phyloP scores from a whole-genome alignment of 1,140 invertebrate species.

The Thalassaphorura encarpata region DNA sequence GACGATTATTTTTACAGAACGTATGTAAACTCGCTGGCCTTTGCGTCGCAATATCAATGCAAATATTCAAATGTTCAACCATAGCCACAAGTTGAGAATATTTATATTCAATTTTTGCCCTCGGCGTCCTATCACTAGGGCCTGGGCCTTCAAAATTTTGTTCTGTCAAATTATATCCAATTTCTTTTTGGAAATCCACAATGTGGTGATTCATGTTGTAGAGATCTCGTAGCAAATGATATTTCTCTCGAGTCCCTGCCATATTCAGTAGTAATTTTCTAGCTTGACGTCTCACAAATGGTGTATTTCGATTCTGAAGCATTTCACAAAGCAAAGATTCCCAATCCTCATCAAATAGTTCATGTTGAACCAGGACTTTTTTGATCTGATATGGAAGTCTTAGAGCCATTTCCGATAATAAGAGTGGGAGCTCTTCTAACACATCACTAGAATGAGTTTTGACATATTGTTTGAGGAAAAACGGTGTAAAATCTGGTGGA shows the following conservation, averaged over 20 bases:
- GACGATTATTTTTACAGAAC: conserved; percentile 66
- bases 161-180: conserved; percentile 33
- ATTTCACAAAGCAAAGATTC: conserved; percentile 82
- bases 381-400: conserved; percentile 86
- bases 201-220: conserved; percentile 52
- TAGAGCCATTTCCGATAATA: conserved; percentile 89
- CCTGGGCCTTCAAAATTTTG: conserved; percentile 27
- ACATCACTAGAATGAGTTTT: conserved; percentile 84
- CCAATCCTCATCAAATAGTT: conserved; percentile 47
- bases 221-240: conserved; percentile 82
- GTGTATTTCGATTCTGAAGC: conserved; percentile 84
- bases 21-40: conserved; percentile 93
- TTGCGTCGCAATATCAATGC: conserved; percentile 79
- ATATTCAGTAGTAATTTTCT: conserved; percentile 84
- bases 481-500: conserved; percentile 87
- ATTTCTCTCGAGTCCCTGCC: conserved; percentile 92
- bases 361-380: conserved; percentile 44
- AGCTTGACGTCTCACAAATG: conserved; percentile 59
- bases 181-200: conserved; percentile 38
- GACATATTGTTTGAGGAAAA: conserved; percentile 87
- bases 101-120: conserved; percentile 43
- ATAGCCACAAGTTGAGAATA: conserved; percentile 86
- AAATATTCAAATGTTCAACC: conserved; percentile 90
- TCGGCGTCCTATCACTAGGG: conserved; percentile 21
- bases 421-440: conserved; percentile 83